Base-by-base conservation (phyloP, 2,888 invertebrate species). In the Neocrepidodera transversa region DNA sequence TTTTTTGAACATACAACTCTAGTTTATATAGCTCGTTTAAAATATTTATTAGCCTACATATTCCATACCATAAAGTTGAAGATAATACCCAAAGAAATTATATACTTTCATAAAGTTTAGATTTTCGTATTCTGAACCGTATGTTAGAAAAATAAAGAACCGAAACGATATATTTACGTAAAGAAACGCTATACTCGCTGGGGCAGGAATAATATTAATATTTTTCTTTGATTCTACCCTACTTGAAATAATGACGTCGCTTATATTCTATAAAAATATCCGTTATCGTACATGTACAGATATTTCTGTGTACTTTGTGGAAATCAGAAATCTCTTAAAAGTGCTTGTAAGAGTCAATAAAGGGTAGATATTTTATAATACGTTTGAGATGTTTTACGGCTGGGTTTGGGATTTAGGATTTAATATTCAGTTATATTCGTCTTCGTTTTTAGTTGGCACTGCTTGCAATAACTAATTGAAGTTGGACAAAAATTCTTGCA, bases 391-490 rank as follows among this genome's bases (percentile, higher is more conserved):
- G n/a, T n/a, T n/a, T n/a, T n/a, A n/a, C n/a, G n/a, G n/a, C n/a
- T n/a, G n/a, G n/a, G n/a, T n/a, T n/a, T n/a, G n/a, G n/a, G n/a
- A n/a, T n/a, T n/a, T n/a, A n/a, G n/a, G n/a, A n/a, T n/a, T n/a
- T n/a, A n/a, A n/a, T n/a, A n/a, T n/a, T n/a, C n/a, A n/a, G n/a
- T n/a, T n/a, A n/a, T n/a, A n/a, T n/a, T n/a, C n/a, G n/a, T 17
- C 38, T 17, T 38, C 17, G 38, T 38, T 38, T 38, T 38, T 38
- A 6, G 7, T 6, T 14, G 51, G 26, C 40, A 40, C 20, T 10
- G 20, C 6, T n/a, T 17, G 18, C 51, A 40, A 51, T 51, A 51
- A 51, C 40, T 51, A 51, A 51, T 35, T 28, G 30, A 14, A 11
- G 10, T 51, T 17, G 26, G 40, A 42, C 51, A 28, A 36, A n/a